A percentile compares a stretch with the other conserved stretches of the same genome.
Evolutionary conservation across 2,888 invertebrate species (phyloP).

Genomic region (Eupithecia vulgata): DNA sequence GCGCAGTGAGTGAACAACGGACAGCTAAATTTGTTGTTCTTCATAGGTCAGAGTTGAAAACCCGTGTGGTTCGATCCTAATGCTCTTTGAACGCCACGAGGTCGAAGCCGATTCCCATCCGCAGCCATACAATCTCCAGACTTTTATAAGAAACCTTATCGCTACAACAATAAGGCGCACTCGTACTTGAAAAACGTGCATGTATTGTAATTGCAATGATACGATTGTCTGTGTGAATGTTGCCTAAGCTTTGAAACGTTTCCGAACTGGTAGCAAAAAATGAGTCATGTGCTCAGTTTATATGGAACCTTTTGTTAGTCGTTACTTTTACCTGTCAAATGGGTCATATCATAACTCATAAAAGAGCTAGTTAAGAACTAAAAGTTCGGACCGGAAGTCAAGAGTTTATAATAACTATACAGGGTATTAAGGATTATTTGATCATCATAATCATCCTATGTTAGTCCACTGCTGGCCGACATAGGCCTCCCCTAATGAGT

Average conservation of each 20-base stretch:
- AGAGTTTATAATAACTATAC: background rate
- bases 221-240: slow-evolving; percentile 53
- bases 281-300: slow-evolving; percentile 60
- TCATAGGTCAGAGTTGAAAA: background rate
- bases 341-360: slow-evolving; percentile 24
- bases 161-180: slow-evolving; percentile 57
- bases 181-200: slow-evolving; percentile 38
- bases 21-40: background rate
- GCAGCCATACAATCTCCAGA: slow-evolving; percentile 73
- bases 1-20: background rate
- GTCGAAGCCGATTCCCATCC: slow-evolving; percentile 70
- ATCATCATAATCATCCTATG: no score
- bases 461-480: no score
- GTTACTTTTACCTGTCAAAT: slow-evolving; percentile 54
- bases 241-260: slow-evolving; percentile 51
- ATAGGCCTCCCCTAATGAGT: no score
- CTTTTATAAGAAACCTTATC: slow-evolving; percentile 71
- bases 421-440: background rate
- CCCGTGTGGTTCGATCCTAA: slow-evolving; percentile 3
- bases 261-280: slow-evolving; percentile 54
- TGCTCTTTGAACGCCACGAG: slow-evolving; percentile 69
- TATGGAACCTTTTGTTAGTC: slow-evolving; percentile 52
- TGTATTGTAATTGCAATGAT: slow-evolving; percentile 44
- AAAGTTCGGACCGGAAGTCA: background rate
- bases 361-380: slow-evolving; percentile 22